phyloP scores from a whole-genome alignment of 2,113 vertebrate species.

The Craseonycteris thonglongyai region DNA sequence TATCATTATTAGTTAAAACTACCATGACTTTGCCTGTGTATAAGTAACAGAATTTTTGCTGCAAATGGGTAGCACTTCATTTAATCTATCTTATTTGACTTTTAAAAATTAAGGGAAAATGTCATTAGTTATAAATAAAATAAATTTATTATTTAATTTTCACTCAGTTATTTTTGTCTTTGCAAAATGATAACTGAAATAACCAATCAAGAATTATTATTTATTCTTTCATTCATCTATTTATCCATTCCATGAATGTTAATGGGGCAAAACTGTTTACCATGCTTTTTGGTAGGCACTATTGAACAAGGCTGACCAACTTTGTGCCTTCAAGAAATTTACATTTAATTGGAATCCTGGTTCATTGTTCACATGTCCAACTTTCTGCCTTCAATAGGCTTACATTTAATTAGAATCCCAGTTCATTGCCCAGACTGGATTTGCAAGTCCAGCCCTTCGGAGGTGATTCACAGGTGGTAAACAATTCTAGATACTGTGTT shows the following conservation, averaged over 20 bases:
- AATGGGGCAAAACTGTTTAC: background rate
- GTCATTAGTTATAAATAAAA: background rate
- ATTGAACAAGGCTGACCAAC: background rate
- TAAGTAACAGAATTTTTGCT: background rate
- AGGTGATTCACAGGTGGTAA: background rate
- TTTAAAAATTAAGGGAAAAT: background rate
- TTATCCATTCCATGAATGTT: background rate
- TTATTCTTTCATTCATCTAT: background rate
- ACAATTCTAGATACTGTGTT: background rate
- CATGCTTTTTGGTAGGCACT: background rate
- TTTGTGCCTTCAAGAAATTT: background rate
- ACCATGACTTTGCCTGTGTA: background rate
- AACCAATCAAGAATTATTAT: background rate
- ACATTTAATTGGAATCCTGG: background rate
- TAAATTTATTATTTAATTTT: background rate
- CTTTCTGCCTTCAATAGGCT: background rate
- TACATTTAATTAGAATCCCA: background rate
- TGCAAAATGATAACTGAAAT: background rate
- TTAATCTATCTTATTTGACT: background rate
- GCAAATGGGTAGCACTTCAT: background rate
- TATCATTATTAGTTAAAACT: constrained; percentile 20
- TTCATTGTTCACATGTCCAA: background rate
- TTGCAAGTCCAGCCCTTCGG: background rate
- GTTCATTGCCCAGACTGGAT: background rate
- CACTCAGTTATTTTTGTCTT: constrained; percentile 12